Conservation (phyloP, 2,888 invertebrate genomes). For the Meganola albula region DNA sequence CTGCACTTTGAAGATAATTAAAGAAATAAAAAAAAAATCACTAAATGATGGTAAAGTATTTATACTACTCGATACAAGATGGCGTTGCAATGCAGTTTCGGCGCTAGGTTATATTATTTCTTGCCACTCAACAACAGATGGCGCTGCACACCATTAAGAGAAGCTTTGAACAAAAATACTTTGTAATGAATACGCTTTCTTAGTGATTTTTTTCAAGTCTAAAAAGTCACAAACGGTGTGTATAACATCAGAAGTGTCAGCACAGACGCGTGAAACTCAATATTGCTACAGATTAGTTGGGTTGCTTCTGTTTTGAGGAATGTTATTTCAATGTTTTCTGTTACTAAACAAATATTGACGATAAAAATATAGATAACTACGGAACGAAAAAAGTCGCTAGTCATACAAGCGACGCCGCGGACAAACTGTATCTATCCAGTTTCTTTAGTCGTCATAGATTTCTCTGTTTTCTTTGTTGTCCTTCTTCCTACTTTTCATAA, state of each 20-base stretch:
- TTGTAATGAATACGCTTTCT: neutral
- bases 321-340: slow-evolving; percentile 34
- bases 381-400: too few species aligned
- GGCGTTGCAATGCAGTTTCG: slow-evolving; percentile 10
- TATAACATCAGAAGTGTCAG: slow-evolving; percentile 15
- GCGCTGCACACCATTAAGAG: too few species aligned
- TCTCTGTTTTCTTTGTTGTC: too few species aligned
- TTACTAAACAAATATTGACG: slow-evolving; percentile 25
- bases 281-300: slow-evolving; percentile 23
- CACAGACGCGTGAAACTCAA: slow-evolving; percentile 28
- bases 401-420: too few species aligned
- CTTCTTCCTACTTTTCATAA: too few species aligned
- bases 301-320: slow-evolving; percentile 34
- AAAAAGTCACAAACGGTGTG: slow-evolving; percentile 10
- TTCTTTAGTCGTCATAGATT: too few species aligned
- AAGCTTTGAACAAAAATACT: too few species aligned
- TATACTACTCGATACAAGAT: slow-evolving; percentile 29
- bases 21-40: neutral
- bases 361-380: too few species aligned
- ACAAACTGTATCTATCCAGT: too few species aligned
- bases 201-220: slow-evolving; percentile 2
- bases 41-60: neutral
- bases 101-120: neutral
- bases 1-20: neutral
- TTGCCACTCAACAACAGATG: neutral